phyloP scores from a whole-genome alignment of 2,797 vertebrate species.

The Galaxias olidus region DNA sequence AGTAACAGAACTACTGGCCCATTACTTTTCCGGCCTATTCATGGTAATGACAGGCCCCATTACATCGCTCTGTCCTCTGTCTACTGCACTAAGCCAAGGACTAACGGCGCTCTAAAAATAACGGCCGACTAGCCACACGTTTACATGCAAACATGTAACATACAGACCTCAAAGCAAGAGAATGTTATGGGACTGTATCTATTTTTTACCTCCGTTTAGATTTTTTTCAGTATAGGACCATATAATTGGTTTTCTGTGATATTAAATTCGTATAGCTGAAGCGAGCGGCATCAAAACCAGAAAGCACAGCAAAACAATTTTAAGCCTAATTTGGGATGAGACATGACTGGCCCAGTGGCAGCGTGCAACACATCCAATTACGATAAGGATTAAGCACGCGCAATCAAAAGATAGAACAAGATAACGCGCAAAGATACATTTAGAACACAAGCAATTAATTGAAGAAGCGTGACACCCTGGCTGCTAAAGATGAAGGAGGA shows the following conservation, averaged over 20 bases:
- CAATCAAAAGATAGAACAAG: slow-evolving; percentile 86
- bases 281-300: slow-evolving; percentile 72
- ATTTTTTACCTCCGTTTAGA: slow-evolving; percentile 41
- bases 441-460: slow-evolving; percentile 79
- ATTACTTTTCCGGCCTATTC: slow-evolving; percentile 68
- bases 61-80: slow-evolving; percentile 58
- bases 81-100: slow-evolving; percentile 57
- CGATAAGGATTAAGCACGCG: slow-evolving; percentile 82
- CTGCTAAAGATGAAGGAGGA: slow-evolving; percentile 69
- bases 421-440: slow-evolving; percentile 83
- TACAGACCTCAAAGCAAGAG: slow-evolving; percentile 26
- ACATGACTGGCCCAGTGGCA: slow-evolving; percentile 79
- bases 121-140: neutral
- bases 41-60: slow-evolving; percentile 67
- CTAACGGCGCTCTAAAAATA: slow-evolving; percentile 38
- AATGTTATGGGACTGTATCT: slow-evolving; percentile 10
- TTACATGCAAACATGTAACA: neutral
- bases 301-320: slow-evolving; percentile 73
- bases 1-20: slow-evolving; percentile 61
- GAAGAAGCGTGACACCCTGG: slow-evolving; percentile 76
- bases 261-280: slow-evolving; percentile 72
- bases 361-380: slow-evolving; percentile 80
- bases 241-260: slow-evolving; percentile 69
- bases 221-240: slow-evolving; percentile 61
- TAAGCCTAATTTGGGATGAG: slow-evolving; percentile 83